A percentile compares a stretch with the other conserved stretches of the same genome.
Conservation (phyloP, 2,888 invertebrate species). For the Lasioglossum leucozonium region DNA sequence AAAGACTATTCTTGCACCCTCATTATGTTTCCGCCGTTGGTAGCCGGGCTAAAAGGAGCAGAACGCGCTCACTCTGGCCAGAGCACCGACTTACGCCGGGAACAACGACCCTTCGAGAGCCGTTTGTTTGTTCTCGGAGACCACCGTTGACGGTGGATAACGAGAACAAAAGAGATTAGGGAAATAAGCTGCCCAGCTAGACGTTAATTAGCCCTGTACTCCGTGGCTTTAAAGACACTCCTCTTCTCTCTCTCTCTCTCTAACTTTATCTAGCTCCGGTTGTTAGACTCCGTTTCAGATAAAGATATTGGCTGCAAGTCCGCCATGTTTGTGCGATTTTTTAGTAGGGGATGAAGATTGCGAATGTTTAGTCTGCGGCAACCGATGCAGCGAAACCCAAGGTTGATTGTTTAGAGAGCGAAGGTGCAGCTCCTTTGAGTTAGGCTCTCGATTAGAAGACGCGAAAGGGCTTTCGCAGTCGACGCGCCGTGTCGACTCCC, state of each 20-base stretch:
- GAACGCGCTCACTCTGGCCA: neutral
- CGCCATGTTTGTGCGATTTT: neutral
- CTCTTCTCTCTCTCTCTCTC: too few species aligned
- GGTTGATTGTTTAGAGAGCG: neutral
- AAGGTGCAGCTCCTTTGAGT: neutral
- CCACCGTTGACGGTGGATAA: slow-evolving; percentile 24
- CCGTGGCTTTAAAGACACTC: neutral
- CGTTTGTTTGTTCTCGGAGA: slow-evolving; percentile 48
- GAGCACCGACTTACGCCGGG: slow-evolving; percentile 7
- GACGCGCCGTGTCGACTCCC: neutral
- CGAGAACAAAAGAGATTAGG: slow-evolving; percentile 39
- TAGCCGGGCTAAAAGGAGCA: slow-evolving; percentile 57
- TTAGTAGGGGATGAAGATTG: neutral
- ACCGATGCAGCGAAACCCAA: neutral
- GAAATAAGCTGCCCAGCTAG: neutral
- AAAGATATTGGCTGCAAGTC: neutral
- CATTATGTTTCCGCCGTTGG: slow-evolving; percentile 60
- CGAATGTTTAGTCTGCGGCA: neutral
- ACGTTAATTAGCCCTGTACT: slow-evolving; percentile 24
- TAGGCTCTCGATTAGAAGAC: neutral
- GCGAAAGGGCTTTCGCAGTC: neutral
- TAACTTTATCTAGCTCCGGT: too few species aligned
- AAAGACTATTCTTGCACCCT: slow-evolving; percentile 76
- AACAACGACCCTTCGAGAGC: slow-evolving; percentile 43
- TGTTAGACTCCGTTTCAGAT: neutral